A percentile compares a stretch with the other conserved stretches of the same genome.
phyloP scores from a whole-genome alignment of 1,140 invertebrate species.

The Cepaea nemoralis region DNA sequence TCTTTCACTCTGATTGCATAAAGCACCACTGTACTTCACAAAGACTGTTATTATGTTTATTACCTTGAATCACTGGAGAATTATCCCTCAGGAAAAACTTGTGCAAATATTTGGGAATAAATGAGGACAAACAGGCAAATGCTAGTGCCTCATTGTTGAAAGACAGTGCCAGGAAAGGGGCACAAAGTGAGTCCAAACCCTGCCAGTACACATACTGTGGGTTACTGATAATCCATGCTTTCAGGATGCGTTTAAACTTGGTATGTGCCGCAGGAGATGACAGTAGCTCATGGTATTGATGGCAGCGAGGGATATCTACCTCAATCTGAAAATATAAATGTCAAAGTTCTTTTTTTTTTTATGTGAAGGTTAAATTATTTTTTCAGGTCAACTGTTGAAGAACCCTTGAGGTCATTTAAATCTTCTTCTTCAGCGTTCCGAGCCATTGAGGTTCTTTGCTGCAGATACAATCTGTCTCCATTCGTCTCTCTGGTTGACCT shows the following conservation, averaged over 20 bases:
- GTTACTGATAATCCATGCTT: slow-evolving; percentile 96
- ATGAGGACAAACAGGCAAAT: slow-evolving; percentile 91
- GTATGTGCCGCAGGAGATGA: slow-evolving; percentile 85
- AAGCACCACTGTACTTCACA: too few species aligned
- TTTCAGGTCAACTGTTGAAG: not conserved
- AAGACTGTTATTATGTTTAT: not conserved
- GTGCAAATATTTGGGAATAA: slow-evolving; percentile 96
- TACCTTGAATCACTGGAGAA: slow-evolving; percentile 89
- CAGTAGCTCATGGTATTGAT: slow-evolving; percentile 97
- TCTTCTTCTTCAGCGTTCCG: too few species aligned
- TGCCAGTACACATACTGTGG: slow-evolving; percentile 99
- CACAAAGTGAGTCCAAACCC: slow-evolving; percentile 96
- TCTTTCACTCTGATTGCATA: too few species aligned
- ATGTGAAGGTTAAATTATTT: too few species aligned
- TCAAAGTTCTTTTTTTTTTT: too few species aligned
- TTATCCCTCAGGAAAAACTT: slow-evolving; percentile 99
- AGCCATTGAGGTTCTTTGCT: too few species aligned
- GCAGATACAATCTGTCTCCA: too few species aligned
- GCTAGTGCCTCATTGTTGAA: slow-evolving; percentile 97
- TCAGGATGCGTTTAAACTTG: slow-evolving; percentile 93
- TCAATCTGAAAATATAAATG: slow-evolving; percentile 83
- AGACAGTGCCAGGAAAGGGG: slow-evolving; percentile 96
- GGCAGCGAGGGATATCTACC: slow-evolving; percentile 98
- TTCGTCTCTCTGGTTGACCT: too few species aligned
- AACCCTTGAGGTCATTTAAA: too few species aligned